Percentiles rank a stretch among this genome's conserved stretches.
Conservation (phyloP, 2,888 invertebrate genomes). For the Tridacna crocea region DNA sequence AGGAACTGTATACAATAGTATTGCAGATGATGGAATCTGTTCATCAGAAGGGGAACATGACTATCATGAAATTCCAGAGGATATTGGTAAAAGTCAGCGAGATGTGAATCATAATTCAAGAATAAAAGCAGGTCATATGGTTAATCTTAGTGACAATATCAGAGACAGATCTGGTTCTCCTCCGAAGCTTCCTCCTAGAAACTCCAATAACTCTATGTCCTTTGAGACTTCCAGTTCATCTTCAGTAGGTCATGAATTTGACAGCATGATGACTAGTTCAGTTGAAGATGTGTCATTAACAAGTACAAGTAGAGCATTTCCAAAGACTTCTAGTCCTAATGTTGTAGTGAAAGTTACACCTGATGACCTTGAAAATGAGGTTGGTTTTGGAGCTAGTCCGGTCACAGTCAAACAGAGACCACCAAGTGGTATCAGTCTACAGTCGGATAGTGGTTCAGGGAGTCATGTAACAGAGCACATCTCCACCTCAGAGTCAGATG, state of each 20-base stretch:
- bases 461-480: slow-evolving; percentile 54
- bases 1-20: slow-evolving; percentile 58
- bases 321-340: slow-evolving; percentile 57
- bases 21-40: slow-evolving; percentile 45
- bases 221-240: slow-evolving; percentile 61
- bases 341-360: slow-evolving; percentile 25
- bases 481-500: slow-evolving; percentile 70
- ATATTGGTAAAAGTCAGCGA: slow-evolving; percentile 29
- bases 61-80: slow-evolving; percentile 74
- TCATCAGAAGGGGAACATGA: slow-evolving; percentile 64
- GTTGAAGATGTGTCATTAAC: slow-evolving; percentile 55
- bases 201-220: slow-evolving; percentile 49
- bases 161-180: slow-evolving; percentile 56
- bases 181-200: slow-evolving; percentile 72
- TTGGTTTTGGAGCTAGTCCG: slow-evolving; percentile 26
- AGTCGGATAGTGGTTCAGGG: slow-evolving; percentile 63
- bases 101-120: not conserved
- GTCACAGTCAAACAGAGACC: slow-evolving; percentile 48
- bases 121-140: slow-evolving; percentile 9
- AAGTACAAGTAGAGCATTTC: slow-evolving; percentile 45
- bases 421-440: slow-evolving; percentile 64
- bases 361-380: slow-evolving; percentile 46
- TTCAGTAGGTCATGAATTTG: slow-evolving; percentile 51
- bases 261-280: slow-evolving; percentile 56
- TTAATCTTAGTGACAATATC: slow-evolving; percentile 7